Base-by-base conservation (phyloP, 2,888 invertebrate genomes). In the Pollenia amentaria region DNA sequence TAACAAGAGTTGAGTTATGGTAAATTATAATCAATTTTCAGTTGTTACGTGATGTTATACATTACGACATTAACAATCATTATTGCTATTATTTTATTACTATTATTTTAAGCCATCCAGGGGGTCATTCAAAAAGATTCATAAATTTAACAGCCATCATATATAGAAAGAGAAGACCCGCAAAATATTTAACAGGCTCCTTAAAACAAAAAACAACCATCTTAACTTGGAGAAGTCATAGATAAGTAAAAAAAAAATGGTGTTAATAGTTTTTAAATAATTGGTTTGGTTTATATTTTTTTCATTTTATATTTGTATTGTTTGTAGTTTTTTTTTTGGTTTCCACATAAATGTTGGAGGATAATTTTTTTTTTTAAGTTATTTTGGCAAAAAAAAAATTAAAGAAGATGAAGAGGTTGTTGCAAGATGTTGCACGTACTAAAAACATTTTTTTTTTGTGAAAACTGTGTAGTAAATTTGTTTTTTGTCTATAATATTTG, bases 231-330 rank as follows among this genome's bases (percentile, higher is more conserved):
- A 48, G 16, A 29, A 60, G 29, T 12, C 16, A 73, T 18, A 40
- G 18, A 69, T 14, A 29, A 3, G 29, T 29, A 29, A 48, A 42
- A 64, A 51, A 38, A 60, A 78, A 86, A 72, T 65, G 53, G 79
- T 84, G 83, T 84, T 80, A 87, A 87, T 83, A 83, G 86, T 77
- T 76, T 70, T 53, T 53, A 80, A 83, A 80, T 80, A 84, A 87
- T 87, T 84, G 79, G 72, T 85, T 76, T 85, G 76, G 76, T 76
- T 78, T 57, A 65, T 72, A 76, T 75, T 40, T 75, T 57, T 46
- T 12, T 38, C 46, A 11, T 70, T 80, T 57, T 7, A 57, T 21
- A 48, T 70, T 62, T 67, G 29, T 70, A 70, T 60, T 60, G 70
- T 62, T 53, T 75, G 14, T 62, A 65, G 64, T 46, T 83, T 4